These are phyloP conservation scores for Coremacera marginata DNA, from an alignment of 2,888 invertebrate genomes.

Conservation along the genomic window DNA sequence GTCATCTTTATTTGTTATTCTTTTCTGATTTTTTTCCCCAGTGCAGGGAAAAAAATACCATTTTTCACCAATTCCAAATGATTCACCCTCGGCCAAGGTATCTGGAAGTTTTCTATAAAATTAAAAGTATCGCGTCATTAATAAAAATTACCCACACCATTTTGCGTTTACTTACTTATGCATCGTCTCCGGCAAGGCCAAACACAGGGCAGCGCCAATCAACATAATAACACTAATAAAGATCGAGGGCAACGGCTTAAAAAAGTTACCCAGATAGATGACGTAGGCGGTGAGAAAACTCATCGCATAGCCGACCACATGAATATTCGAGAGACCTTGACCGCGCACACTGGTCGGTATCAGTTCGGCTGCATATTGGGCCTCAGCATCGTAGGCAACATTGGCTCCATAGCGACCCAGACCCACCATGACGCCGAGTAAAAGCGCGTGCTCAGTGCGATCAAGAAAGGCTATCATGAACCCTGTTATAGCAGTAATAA, in stretches of 20 bases:
- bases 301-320: conserved; percentile 74
- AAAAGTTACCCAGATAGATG: conserved; percentile 69
- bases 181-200: conserved; percentile 74
- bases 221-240: conserved; percentile 71
- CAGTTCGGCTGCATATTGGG: conserved; percentile 76
- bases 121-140: not conserved
- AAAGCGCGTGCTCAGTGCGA: conserved; percentile 61
- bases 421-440: conserved; percentile 70
- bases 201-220: conserved; percentile 71
- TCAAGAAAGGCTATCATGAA: conserved; percentile 67
- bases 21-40: conserved; percentile 21
- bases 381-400: conserved; percentile 74
- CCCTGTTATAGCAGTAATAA: conserved; percentile 71
- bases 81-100: conserved; percentile 73
- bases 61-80: conserved; percentile 72
- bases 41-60: conserved; percentile 71
- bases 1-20: not conserved
- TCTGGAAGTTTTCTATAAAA: conserved; percentile 70
- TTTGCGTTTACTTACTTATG: conserved; percentile 59
- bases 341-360: conserved; percentile 75
- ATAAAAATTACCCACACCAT: not conserved
- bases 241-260: conserved; percentile 71
- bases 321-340: conserved; percentile 74
- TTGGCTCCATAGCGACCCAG: conserved; percentile 73
- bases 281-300: conserved; percentile 73